phyloP scores from a whole-genome alignment of 2,113 vertebrate species.

The Chascanopsetta lugubris region DNA sequence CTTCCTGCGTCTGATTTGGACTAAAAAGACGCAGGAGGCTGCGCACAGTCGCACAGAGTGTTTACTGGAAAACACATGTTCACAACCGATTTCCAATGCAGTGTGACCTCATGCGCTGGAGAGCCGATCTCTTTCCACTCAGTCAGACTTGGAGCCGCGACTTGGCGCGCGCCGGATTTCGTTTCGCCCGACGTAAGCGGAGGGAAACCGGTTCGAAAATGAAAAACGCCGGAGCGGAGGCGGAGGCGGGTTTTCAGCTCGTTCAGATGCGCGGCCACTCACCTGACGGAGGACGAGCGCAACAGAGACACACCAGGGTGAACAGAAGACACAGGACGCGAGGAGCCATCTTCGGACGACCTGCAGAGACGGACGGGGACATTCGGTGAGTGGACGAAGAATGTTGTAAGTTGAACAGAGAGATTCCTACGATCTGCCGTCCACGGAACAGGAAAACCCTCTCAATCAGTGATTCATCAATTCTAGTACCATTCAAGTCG shows the following conservation, averaged over 20 bases:
- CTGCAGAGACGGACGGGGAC: slow-evolving; percentile 54
- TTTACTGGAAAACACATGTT: slow-evolving; percentile 10
- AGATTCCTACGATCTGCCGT: too few species aligned
- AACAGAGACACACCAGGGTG: slow-evolving; percentile 78
- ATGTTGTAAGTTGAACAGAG: too few species aligned
- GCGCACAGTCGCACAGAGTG: neutral
- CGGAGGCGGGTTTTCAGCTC: neutral
- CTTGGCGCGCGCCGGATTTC: neutral
- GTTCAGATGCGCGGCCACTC: slow-evolving; percentile 32
- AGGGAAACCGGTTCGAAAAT: too few species aligned
- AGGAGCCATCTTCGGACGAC: slow-evolving; percentile 84
- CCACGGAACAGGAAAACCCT: too few species aligned
- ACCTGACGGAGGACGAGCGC: slow-evolving; percentile 66
- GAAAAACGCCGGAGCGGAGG: too few species aligned
- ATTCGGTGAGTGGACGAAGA: neutral
- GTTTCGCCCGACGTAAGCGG: neutral
- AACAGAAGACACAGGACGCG: slow-evolving; percentile 84
- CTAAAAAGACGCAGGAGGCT: neutral
- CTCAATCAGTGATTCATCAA: too few species aligned
- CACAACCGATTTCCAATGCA: neutral
- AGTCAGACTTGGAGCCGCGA: slow-evolving; percentile 6
- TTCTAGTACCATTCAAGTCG: too few species aligned
- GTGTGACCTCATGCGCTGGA: neutral
- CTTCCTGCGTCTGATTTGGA: neutral
- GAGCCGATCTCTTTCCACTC: slow-evolving; percentile 25